Evolutionary conservation across 2,888 invertebrate genomes (phyloP).

Genomic region (Philereme vetulata): DNA sequence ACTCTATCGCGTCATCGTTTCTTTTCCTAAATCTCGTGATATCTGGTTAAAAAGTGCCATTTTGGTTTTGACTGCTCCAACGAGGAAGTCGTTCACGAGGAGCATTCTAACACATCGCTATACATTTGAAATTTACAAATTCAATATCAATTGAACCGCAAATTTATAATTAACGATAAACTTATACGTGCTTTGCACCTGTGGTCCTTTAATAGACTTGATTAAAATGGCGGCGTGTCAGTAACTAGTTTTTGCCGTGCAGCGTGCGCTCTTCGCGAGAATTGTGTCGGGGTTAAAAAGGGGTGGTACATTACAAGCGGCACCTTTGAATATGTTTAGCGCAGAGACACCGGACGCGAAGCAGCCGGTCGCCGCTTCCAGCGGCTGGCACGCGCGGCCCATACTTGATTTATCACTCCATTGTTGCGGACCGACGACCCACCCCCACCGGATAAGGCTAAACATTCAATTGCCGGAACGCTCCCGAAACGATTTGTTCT

Average conservation of each 20-base stretch:
- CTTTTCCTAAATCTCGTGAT: neutral
- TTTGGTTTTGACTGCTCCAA: constrained; percentile 5
- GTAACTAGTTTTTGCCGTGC: constrained; percentile 26
- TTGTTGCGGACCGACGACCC: constrained; percentile 76
- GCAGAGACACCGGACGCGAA: constrained; percentile 55
- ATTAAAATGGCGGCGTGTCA: constrained; percentile 31
- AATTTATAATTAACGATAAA: neutral
- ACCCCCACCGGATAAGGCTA: constrained; percentile 78
- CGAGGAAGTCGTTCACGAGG: neutral
- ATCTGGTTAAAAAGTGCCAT: neutral
- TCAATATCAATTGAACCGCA: constrained; percentile 5
- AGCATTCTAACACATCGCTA: neutral
- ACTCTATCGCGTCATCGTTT: neutral
- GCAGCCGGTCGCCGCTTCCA: constrained; percentile 46
- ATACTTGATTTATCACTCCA: constrained; percentile 83
- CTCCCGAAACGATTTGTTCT: constrained; percentile 78
- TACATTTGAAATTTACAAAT: constrained; percentile 1
- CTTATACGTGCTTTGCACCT: constrained; percentile 2
- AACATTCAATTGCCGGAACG: constrained; percentile 81
- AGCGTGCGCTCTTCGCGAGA: constrained; percentile 27
- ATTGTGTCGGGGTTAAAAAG: constrained; percentile 39
- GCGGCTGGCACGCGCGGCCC: constrained; percentile 74
- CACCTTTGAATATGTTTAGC: constrained; percentile 66
- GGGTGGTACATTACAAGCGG: constrained; percentile 51
- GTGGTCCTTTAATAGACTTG: constrained; percentile 12